These are phyloP conservation scores for Hippasteria phrygiana DNA, from an alignment of 53 echinoderm and acorn worm species.

Conservation along the genomic window DNA sequence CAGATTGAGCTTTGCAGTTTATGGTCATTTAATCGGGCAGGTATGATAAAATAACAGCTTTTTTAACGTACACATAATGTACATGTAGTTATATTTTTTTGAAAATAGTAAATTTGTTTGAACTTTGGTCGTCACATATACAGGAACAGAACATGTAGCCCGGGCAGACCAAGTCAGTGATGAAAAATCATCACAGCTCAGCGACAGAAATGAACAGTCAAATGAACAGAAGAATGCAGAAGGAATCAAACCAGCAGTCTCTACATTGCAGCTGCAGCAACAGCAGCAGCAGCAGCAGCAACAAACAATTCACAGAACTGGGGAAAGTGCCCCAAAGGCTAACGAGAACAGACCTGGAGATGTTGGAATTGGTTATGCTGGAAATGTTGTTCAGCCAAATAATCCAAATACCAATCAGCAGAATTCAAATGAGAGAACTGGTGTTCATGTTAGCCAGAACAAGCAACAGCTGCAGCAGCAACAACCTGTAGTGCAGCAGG, in stretches of 20 bases:
- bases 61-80: neutral
- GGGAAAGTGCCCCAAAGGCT: constrained; percentile 16
- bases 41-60: too few species aligned
- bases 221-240: neutral
- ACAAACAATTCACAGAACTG: constrained; percentile 44
- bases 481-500: neutral
- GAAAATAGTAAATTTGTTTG: neutral
- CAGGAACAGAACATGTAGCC: constrained; percentile 7
- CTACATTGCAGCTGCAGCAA: constrained; percentile 9
- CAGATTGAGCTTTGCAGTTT: too few species aligned
- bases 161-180: constrained; percentile 3
- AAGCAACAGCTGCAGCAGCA: constrained; percentile 15
- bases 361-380: neutral
- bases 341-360: neutral
- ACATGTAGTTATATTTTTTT: neutral
- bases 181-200: neutral
- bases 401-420: neutral
- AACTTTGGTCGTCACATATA: neutral
- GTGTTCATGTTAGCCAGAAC: neutral
- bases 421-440: constrained; percentile 7
- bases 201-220: neutral
- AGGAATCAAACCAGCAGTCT: neutral
- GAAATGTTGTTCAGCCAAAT: neutral
- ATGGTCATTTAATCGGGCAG: too few species aligned
- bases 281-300: constrained; percentile 19